Base-by-base conservation (phyloP, 1,140 invertebrate genomes). In the Ceratitis capitata region DNA sequence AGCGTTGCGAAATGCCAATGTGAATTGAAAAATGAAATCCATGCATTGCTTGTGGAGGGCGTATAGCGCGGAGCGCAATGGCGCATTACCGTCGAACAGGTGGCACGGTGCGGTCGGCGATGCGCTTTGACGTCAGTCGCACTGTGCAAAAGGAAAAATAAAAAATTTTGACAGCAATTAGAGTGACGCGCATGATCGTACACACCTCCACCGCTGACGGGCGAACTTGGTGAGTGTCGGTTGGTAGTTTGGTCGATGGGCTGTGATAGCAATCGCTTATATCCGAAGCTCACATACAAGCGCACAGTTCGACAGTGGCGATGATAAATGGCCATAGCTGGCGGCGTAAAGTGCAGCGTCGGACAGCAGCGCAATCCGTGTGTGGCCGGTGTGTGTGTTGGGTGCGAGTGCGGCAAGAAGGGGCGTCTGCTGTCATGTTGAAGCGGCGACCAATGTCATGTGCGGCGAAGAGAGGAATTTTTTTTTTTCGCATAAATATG, bases 131-230 rank as follows among this genome's bases (percentile, higher is more conserved):
- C 69, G 69, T 78, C 42, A 78, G 35, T 78, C 69, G 69, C 39
- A 0, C 23, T 42, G 69, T 14, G n/a, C 39, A 78, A 78, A 45
- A 78, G 69, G n/a, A n/a, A n/a, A n/a, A n/a, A n/a, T n/a, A n/a
- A n/a, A n/a, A n/a, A n/a, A 45, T 78, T 78, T 78, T 45, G 69
- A 78, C 69, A 78, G 69, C 35, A 78, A 78, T 78, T 78, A 45
- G 69, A 4, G 39, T 78, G 69, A 78, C 69, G 69, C 39, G 69
- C 69, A 78, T 47, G 69, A 47, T 42, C 42, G n/a, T 32, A 78
- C 69, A 45, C 69, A 47, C 39, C 39, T 45, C n/a, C 35, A n/a
- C n/a, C n/a, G 45, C 69, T 78, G 39, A 42, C 35, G 14, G 58
- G 12, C 58, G n/a, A 23, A 56, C 19, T 7, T 32, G 58, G 26